phyloP scores from a whole-genome alignment of 2,113 vertebrate species.

The Lates calcarifer region DNA sequence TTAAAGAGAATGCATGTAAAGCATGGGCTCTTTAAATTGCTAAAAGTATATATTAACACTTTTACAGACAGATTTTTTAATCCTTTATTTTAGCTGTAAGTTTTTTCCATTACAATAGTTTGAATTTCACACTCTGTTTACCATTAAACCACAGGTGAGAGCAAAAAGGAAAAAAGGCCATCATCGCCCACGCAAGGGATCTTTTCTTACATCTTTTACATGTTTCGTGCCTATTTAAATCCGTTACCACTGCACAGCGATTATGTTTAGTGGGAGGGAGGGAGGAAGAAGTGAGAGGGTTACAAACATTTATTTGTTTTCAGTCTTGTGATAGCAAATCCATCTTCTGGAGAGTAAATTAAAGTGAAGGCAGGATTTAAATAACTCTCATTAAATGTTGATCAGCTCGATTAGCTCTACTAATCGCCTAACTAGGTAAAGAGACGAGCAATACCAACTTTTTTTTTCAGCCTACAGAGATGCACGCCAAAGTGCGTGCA shows the following conservation, averaged over 20 bases:
- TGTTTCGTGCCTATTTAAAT: not conserved
- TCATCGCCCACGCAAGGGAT: not conserved
- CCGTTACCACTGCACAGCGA: not conserved
- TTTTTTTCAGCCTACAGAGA: slow-evolving; percentile 3
- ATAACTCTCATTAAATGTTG: slow-evolving; percentile 63
- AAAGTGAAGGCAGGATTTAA: slow-evolving; percentile 53
- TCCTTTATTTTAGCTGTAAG: not conserved
- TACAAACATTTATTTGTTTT: slow-evolving; percentile 49
- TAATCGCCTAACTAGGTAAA: slow-evolving; percentile 38
- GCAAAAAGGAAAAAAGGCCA: not conserved
- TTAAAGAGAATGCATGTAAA: not conserved
- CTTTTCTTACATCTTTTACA: not conserved
- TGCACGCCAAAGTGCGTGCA: not conserved
- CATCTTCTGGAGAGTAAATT: slow-evolving; percentile 36
- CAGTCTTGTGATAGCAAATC: slow-evolving; percentile 29
- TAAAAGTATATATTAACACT: slow-evolving; percentile 8
- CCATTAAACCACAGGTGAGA: not conserved
- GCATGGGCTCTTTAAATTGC: not conserved
- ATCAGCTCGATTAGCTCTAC: slow-evolving; percentile 53
- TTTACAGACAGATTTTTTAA: not conserved
- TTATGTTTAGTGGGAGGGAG: not conserved
- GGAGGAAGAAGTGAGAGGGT: not conserved
- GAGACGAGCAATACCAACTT: slow-evolving; percentile 2
- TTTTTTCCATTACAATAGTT: slow-evolving; percentile 11
- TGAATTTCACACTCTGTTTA: slow-evolving; percentile 26